A percentile compares a stretch with the other conserved stretches of the same genome.
Evolutionary conservation across 2,888 invertebrate species (phyloP).

Genomic region (Leuctra nigra): DNA sequence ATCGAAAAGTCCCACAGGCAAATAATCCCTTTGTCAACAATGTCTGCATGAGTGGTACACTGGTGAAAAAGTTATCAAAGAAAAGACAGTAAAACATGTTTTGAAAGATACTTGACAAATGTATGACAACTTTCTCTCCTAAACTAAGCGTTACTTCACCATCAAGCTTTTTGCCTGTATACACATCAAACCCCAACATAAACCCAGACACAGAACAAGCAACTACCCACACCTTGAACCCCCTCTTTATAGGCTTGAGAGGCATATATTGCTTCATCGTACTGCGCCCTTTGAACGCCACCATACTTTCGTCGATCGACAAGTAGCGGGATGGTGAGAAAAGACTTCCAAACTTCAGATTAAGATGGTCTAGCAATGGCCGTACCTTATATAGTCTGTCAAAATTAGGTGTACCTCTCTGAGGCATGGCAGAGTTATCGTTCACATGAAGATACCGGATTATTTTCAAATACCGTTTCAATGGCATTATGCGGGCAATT

Average conservation of each 20-base stretch:
- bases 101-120: no score
- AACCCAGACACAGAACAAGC: constrained; percentile 28
- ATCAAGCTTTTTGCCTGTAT: constrained; percentile 22
- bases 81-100: no score
- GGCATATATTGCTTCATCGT: constrained; percentile 32
- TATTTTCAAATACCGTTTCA: no score
- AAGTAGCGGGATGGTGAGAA: constrained; percentile 26
- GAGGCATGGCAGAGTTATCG: constrained; percentile 11
- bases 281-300: constrained; percentile 32
- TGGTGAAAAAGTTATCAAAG: no score
- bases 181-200: constrained; percentile 26
- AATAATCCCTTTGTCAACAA: no score
- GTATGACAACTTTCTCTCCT: constrained; percentile 33
- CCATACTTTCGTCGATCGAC: constrained; percentile 33
- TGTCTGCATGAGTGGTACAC: no score
- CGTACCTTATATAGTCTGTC: constrained; percentile 32
- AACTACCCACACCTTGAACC: constrained; percentile 33
- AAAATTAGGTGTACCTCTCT: constrained; percentile 26
- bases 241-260: constrained; percentile 31
- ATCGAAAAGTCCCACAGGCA: no score
- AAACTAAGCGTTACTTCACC: constrained; percentile 17
- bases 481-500: no score
- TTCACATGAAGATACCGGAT: no score
- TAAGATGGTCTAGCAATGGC: constrained; percentile 28
- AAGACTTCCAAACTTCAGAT: constrained; percentile 15